Base-by-base conservation (phyloP, 2,113 vertebrate genomes). In the Coturnix japonica region DNA sequence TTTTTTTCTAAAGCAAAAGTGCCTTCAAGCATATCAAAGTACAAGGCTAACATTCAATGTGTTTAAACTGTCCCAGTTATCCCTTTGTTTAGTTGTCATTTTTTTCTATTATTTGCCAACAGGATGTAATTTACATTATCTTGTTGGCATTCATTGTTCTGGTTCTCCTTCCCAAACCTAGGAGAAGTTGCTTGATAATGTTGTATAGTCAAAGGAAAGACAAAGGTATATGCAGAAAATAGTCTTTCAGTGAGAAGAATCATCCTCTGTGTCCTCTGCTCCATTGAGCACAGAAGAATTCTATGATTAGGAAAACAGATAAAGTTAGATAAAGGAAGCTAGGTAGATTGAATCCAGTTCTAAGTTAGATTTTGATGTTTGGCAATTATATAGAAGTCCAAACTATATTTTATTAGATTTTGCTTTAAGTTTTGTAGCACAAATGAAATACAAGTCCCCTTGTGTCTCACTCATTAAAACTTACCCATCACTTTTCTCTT, bases 201-300 rank as follows among this genome's bases (percentile, higher is more conserved):
- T 3, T 56, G 0, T 61, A 9, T 60, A 61, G 18, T 10, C 13
- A 56, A 6, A 65, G 8, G 31, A 53, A 72, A 73, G 43, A 77
- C 23, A 78, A 67, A 75, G 8, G 3, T 59, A n/a, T 67, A 23
- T 23, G 7, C 33, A 59, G 28, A 90, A 72, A 83, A 49, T 4
- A 22, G n/a, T 18, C 20, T 89, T 89, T 69, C 73, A 39, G 8
- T 51, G 9, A 86, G 31, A 11, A 60, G 31, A 67, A 64, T 44
- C 10, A 41, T 60, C 20, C 10, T 78, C 12, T 87, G 10, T 41
- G 33, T 5, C 35, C 9, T 2, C 47, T 83, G 60, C 60, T 86
- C 35, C n/a, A 56, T 3, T 0, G 0, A 69, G 8, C 13, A 56
- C 13, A 72, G 22, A 21, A 39, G 15, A 72, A 59, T 64, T 15